A percentile compares a stretch with the other conserved stretches of the same genome.
Conservation (phyloP, 2,797 vertebrate species). For the Clarias pachynema region DNA sequence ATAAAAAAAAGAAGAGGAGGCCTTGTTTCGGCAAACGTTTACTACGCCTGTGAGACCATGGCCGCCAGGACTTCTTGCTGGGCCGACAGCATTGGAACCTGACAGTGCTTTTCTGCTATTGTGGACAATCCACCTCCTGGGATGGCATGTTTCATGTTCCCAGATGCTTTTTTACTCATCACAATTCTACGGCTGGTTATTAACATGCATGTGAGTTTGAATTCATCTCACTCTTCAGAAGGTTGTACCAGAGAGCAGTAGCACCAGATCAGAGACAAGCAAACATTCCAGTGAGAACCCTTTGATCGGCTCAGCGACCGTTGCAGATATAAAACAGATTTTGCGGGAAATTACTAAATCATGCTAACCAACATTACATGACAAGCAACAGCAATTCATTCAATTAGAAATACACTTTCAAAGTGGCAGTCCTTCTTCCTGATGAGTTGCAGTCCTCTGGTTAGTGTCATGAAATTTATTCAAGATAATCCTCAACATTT, state of each 20-base stretch:
- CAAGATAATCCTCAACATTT: neutral
- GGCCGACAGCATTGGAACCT: neutral
- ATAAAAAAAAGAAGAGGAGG: too few species aligned
- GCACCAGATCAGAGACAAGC: neutral
- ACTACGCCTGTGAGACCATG: neutral
- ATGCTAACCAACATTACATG: neutral
- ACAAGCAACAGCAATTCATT: neutral
- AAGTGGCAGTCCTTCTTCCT: neutral
- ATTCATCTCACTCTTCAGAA: neutral
- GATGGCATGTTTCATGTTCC: neutral
- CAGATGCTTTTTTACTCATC: neutral
- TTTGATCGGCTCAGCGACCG: neutral
- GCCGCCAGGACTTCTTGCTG: neutral
- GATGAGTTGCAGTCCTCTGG: neutral
- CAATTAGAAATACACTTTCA: neutral
- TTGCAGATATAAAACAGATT: neutral
- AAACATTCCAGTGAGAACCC: neutral
- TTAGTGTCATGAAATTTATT: neutral
- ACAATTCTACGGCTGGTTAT: neutral
- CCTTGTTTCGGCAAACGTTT: neutral
- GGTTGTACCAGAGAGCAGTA: neutral
- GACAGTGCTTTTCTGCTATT: neutral
- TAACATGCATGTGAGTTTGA: neutral
- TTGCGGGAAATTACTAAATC: constrained; percentile 2
- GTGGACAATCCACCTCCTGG: neutral